Base-by-base conservation (phyloP, 2,888 invertebrate species). In the Alloscopus bannaensis region DNA sequence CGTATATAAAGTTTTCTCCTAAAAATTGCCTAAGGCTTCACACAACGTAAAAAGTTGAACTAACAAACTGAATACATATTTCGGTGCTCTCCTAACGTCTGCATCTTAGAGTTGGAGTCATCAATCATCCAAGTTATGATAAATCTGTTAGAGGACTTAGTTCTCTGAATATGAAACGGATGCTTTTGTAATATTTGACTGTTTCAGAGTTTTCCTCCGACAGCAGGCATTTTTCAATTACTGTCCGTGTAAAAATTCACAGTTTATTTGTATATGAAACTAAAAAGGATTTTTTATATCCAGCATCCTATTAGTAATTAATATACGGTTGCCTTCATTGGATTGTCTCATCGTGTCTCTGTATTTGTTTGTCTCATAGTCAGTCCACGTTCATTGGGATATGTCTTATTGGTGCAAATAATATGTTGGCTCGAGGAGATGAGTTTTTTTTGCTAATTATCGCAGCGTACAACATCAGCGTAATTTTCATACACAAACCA, bases 381-480 rank as follows among this genome's bases (percentile, higher is more conserved):
- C 36, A 36, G 36, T 36, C 36, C 6, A 13, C 13, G 8, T 6
- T 13, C 6, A 13, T 36, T 36, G 6, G 6, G 6, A 13, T 36
- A 36, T 8, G 36, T 36, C 8, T 6, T 36, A 36, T 36, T 47
- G n/a, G 16, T 26, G 45, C 28, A 64, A 29, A n/a, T 29, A 40
- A 16, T 50, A 22, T 28, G 11, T 31, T 18, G 52, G 47, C 36
- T 47, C 66, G 50, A 36, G 29, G 66, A 18, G 31, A 66, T 11
- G 66, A 66, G 20, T 28, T n/a, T 47, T 47, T 47, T 24, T 47
- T 50, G 52, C 66, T 66, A 66, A 42, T 45, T 64, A 64, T 26
- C n/a, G n/a, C 47, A 47, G 13, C 8, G 36, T 13, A 36, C 36
- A 36, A 47, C 11, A 47, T 13, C 47, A 13, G 18, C 11, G 6